Conservation (phyloP, 2,797 vertebrate species). For the Aphelocoma californica region DNA sequence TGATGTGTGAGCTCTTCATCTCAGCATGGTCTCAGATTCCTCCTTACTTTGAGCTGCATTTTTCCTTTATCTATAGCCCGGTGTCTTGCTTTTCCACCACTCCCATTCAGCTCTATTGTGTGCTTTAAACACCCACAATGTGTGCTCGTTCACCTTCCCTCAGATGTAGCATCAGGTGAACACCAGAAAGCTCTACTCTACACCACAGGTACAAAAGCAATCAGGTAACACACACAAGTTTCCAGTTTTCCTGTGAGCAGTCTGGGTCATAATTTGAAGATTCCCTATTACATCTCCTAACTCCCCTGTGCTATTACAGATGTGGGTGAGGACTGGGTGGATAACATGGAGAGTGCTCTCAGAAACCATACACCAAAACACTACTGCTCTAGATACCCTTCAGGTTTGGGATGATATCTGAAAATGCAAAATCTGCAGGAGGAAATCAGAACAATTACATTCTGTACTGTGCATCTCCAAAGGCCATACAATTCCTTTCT, state of each 20-base stretch:
- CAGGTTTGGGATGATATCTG: background rate
- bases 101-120: background rate
- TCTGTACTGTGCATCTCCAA: background rate
- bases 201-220: background rate
- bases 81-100: background rate
- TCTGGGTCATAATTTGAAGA: background rate
- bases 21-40: background rate
- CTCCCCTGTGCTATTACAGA: background rate
- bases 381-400: background rate
- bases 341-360: background rate
- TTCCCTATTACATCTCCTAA: background rate
- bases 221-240: too few species aligned
- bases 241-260: background rate
- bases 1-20: too few species aligned
- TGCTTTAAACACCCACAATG: accelerated
- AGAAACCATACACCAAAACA: background rate
- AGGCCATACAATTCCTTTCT: background rate
- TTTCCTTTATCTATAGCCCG: background rate
- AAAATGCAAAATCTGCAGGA: background rate
- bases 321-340: too few species aligned
- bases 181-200: background rate
- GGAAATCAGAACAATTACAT: background rate
- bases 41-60: background rate
- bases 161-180: background rate
- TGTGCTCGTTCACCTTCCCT: background rate